Evolutionary conservation across 2,113 vertebrate species (phyloP), one percentile per base, ranked within the genome.

Genomic region (Syrrhaptes paradoxus): DNA sequence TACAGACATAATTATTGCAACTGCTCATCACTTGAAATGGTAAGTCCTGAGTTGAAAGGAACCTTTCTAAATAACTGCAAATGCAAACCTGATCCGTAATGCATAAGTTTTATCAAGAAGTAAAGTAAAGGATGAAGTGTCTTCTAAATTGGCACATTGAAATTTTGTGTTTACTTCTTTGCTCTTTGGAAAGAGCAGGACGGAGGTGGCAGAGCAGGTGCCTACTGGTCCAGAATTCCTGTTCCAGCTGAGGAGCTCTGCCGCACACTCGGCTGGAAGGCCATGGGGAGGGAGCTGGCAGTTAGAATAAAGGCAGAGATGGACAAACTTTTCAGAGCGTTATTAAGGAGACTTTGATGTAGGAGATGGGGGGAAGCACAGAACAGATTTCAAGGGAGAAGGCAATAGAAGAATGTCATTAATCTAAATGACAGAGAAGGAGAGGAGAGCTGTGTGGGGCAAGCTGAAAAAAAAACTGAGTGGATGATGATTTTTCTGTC

Each of bases 181-280:
- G 22, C 31, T 66, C 3, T 22, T 68, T 76, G 83, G 41, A 36
- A 52, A 31, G 84, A 87, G 26, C 24, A 58, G 66, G n/a, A 8
- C 9, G 16, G 52, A 46, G 13, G n/a, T 26, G 58, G 24, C 43
- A 81, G 79, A 63, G 59, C 92, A 70, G 85, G 31, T 67, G 52
- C 46, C 68, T 76, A 9, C 57, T 72, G 57, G 6, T 49, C 49
- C 63, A 17, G 16, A 66, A 14, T 32, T n/a, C 9, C 76, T 12
- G 18, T 34, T 91, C 66, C 66, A 85, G 66, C 57, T 41, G 80
- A 63, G 74, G 20, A 66, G 51, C 43, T 54, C 4, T 70, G 67
- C 54, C 0, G 1, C 0, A 0, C 45, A 2, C 61, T 81, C 1
- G 8, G 26, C 62, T 46, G 61, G 41, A 25, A 49, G 24, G 55